Conservation (phyloP, 1,140 invertebrate genomes). For the Plodia interpunctella region DNA sequence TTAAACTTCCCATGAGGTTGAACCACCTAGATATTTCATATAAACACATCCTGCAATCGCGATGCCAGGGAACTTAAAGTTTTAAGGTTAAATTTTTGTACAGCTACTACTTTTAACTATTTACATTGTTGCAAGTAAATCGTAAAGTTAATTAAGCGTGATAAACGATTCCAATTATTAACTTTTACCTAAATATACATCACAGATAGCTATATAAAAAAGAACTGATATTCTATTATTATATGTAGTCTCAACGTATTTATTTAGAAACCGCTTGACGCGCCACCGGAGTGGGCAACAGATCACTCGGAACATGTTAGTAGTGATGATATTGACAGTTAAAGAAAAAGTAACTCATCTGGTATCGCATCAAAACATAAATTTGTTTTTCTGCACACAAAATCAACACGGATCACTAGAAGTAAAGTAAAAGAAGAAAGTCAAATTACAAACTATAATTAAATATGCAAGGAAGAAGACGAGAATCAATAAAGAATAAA, state of each 20-base stretch:
- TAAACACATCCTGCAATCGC: neutral
- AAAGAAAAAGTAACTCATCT: constrained; percentile 29
- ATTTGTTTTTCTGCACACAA: constrained; percentile 52
- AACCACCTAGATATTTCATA: neutral
- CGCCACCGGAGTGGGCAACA: too few species aligned
- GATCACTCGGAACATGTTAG: constrained; percentile 17
- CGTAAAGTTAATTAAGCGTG: constrained; percentile 39
- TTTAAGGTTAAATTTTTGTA: constrained; percentile 34
- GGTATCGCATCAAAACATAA: constrained; percentile 47
- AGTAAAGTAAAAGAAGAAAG: constrained; percentile 34
- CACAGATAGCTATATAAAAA: constrained; percentile 68
- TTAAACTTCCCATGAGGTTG: constrained; percentile 20
- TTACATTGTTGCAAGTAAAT: constrained; percentile 39
- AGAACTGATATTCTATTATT: constrained; percentile 9
- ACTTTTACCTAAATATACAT: constrained; percentile 73
- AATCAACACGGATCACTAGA: constrained; percentile 32
- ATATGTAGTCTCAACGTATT: neutral
- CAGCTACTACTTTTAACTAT: constrained; percentile 32
- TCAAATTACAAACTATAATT: constrained; percentile 48
- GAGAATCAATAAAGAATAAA: constrained; percentile 41
- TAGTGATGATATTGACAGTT: constrained; percentile 17
- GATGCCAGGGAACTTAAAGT: constrained; percentile 29
- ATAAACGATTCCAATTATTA: constrained; percentile 58
- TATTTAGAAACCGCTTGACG: neutral
- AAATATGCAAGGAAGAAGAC: constrained; percentile 39